A percentile compares a stretch with the other conserved stretches of the same genome.
Conservation (phyloP, 2,888 invertebrate species). For the Perizoma flavofasciatum region DNA sequence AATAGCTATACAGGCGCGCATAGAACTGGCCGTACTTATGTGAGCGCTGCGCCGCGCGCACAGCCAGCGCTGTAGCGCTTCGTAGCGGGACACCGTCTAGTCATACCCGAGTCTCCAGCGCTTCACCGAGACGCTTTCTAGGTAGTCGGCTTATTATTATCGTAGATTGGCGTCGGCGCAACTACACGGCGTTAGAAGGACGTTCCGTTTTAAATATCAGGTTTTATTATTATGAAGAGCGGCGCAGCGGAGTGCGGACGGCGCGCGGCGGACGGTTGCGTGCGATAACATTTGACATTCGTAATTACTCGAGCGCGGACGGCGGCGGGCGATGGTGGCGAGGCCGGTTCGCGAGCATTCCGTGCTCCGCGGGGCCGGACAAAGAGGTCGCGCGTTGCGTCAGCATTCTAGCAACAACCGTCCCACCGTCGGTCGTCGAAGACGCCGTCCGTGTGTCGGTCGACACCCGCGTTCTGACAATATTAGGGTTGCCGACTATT, state of each 20-base stretch:
- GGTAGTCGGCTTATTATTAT: constrained; percentile 82
- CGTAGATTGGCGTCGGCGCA: constrained; percentile 85
- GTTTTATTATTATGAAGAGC: constrained; percentile 85
- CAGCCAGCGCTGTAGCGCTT: constrained; percentile 71
- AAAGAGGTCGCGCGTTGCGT: constrained; percentile 82
- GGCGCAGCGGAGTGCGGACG: constrained; percentile 83
- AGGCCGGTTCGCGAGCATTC: constrained; percentile 68
- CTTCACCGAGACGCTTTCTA: constrained; percentile 66
- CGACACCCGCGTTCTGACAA: constrained; percentile 53
- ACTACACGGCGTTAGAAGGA: constrained; percentile 85
- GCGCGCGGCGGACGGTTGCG: constrained; percentile 79
- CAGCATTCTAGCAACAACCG: constrained; percentile 57
- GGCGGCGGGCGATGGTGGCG: constrained; percentile 55
- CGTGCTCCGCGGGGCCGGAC: constrained; percentile 73
- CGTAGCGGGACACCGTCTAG: constrained; percentile 53
- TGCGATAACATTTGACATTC: constrained; percentile 84
- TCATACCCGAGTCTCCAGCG: constrained; percentile 53
- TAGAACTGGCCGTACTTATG: constrained; percentile 85
- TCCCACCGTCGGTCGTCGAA: constrained; percentile 38
- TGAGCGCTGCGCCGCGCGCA: constrained; percentile 74
- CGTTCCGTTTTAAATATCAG: constrained; percentile 85
- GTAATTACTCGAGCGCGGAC: constrained; percentile 80
- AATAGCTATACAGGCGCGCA: constrained; percentile 85
- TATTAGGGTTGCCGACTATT: no score
- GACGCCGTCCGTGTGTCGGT: constrained; percentile 38